Percentiles rank a stretch among this genome's conserved stretches.
These are phyloP conservation scores for Penaeus monodon DNA, from an alignment of 2,888 invertebrate species.

Conservation along the genomic window DNA sequence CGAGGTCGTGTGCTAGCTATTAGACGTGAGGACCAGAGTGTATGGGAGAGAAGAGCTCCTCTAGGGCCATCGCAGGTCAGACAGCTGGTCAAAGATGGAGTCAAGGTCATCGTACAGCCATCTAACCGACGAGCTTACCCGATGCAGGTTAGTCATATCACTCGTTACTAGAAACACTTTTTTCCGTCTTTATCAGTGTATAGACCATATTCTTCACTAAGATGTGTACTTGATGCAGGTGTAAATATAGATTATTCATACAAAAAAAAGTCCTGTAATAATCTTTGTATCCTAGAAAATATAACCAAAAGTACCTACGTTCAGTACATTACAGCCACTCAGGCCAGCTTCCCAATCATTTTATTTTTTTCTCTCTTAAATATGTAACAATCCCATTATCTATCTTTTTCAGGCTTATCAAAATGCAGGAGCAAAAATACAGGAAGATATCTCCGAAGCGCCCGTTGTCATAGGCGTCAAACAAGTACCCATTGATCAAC, in stretches of 20 bases:
- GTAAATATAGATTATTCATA: too few species aligned
- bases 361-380: too few species aligned
- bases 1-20: constrained; percentile 83
- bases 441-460: constrained; percentile 97
- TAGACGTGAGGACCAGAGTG: constrained; percentile 91
- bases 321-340: too few species aligned
- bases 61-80: constrained; percentile 92
- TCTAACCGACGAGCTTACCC: constrained; percentile 98
- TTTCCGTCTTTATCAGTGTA: too few species aligned
- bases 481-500: constrained; percentile 89
- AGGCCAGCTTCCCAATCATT: too few species aligned
- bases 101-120: constrained; percentile 97
- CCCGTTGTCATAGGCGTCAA: constrained; percentile 98
- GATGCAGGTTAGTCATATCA: constrained; percentile 79
- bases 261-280: too few species aligned
- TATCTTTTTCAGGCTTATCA: constrained; percentile 81
- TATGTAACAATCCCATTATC: background rate
- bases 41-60: constrained; percentile 96
- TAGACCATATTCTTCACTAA: too few species aligned
- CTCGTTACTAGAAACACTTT: too few species aligned
- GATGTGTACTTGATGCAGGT: too few species aligned
- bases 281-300: too few species aligned
- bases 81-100: constrained; percentile 86
- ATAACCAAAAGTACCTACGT: too few species aligned
- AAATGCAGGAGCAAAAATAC: constrained; percentile 90